Base-by-base conservation (phyloP, 2,113 vertebrate species). In the Cynoglossus semilaevis region DNA sequence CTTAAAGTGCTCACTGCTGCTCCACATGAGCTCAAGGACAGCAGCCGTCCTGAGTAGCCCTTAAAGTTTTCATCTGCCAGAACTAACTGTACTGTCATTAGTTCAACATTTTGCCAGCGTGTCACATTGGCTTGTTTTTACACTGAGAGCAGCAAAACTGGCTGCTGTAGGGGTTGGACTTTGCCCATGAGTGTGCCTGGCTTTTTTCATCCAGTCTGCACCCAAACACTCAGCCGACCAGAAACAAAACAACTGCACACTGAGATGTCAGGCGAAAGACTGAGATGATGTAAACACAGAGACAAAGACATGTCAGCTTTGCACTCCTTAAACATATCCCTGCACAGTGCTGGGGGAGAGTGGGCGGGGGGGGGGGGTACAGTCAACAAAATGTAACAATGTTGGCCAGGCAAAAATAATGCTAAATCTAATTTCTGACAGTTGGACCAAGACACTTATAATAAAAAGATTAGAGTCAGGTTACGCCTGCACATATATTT, bases 181-280 rank as follows among this genome's bases (percentile, higher is more conserved):
- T 69, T 57, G 63, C 60, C 44, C 36, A 22, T 15, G 62, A 46
- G 58, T 45, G 47, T 58, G 60, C 73, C 88, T 87, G 86, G 71
- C 68, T 78, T 80, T 55, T 72, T 67, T 89, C 83, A 86, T 61
- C 76, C 85, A 79, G 77, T 85, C 79, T 64, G 46, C 77, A 70
- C 74, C 49, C 68, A 63, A 71, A 84, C 37, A 49, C 77, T 71
- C 55, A 29, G 70, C 54, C 64, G 65, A 73, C 73, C 58, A 47
- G 35, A 81, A 82, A 49, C 48, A 78, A 82, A 85, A 76, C 74
- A 79, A 64, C 50, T 42, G 57, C 50, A 34, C 49, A 15, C 58
- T 40, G 16, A 72, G 60, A 55, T 59, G 48, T 53, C 67, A 60
- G 73, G 71, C 62, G 73, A 79, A 70, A 35, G 57, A 58, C 52